Percentiles rank a stretch among this genome's conserved stretches.
phyloP scores from a whole-genome alignment of 1,140 invertebrate species.

The Oncopeltus fasciatus region DNA sequence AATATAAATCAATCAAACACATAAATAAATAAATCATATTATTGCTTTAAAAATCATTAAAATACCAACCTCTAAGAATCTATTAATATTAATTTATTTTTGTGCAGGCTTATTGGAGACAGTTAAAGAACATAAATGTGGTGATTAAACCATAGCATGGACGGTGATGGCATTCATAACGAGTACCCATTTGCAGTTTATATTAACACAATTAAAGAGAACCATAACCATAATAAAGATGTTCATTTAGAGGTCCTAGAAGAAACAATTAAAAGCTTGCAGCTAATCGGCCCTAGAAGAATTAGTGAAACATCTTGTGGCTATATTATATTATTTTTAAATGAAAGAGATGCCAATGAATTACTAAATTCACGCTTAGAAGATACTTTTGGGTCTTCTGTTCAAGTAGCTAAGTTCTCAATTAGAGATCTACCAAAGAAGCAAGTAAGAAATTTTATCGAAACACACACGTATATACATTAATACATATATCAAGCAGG shows the following conservation, averaged over 20 bases:
- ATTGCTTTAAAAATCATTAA: too few species aligned
- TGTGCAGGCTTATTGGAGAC: too few species aligned
- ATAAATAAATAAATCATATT: too few species aligned
- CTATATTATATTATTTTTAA: conserved; percentile 30
- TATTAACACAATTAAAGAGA: conserved; percentile 13
- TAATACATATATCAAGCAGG: too few species aligned
- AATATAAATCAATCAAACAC: neutral
- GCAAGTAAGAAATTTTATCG: too few species aligned
- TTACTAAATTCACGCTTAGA: conserved; percentile 29
- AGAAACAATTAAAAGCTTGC: conserved; percentile 27
- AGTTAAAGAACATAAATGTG: neutral
- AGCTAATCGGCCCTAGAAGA: conserved; percentile 29
- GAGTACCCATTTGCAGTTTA: conserved; percentile 16
- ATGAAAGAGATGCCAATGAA: conserved; percentile 31
- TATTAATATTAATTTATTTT: too few species aligned
- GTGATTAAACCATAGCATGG: conserved; percentile 10
- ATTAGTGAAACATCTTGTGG: conserved; percentile 33
- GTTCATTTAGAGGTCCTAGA: conserved; percentile 28
- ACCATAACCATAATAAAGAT: conserved; percentile 15
- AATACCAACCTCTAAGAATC: too few species aligned
- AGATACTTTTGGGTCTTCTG: conserved; percentile 29
- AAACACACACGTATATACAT: too few species aligned
- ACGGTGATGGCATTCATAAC: conserved; percentile 16
- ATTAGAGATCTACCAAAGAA: conserved; percentile 31
- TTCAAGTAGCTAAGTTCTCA: conserved; percentile 34